Evolutionary conservation across 2,113 vertebrate species (phyloP).

Genomic region (Cyanistes caeruleus): DNA sequence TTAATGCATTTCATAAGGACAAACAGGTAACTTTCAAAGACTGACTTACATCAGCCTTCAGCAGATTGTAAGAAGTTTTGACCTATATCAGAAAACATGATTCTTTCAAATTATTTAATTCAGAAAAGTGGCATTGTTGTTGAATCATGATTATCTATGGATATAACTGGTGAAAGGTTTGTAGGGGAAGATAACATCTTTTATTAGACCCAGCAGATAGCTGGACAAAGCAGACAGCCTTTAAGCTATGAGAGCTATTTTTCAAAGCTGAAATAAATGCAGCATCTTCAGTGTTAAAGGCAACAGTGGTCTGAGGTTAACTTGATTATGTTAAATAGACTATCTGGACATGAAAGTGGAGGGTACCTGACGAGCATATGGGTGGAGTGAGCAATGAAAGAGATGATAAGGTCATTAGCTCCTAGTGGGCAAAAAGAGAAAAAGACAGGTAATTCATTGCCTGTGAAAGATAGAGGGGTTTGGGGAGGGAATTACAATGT

Average conservation of each 20-base stretch:
- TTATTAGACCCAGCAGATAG: background rate
- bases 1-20: slow-evolving; percentile 30
- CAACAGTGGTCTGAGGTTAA: background rate
- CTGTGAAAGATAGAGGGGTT: background rate
- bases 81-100: background rate
- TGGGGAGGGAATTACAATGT: background rate
- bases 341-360: background rate
- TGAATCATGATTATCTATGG: background rate
- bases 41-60: background rate
- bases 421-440: slow-evolving; percentile 4
- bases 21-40: slow-evolving; percentile 12
- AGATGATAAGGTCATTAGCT: slow-evolving; percentile 29
- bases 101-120: background rate
- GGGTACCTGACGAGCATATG: background rate
- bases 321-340: background rate
- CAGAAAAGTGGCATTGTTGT: background rate
- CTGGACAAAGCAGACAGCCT: background rate
- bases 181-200: background rate
- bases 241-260: background rate
- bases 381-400: background rate
- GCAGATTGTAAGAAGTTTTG: slow-evolving; percentile 27
- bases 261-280: slow-evolving; percentile 21
- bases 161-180: background rate
- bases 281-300: background rate
- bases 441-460: background rate